Conservation (phyloP, 2,888 invertebrate genomes). For the Chymomyza amoena region DNA sequence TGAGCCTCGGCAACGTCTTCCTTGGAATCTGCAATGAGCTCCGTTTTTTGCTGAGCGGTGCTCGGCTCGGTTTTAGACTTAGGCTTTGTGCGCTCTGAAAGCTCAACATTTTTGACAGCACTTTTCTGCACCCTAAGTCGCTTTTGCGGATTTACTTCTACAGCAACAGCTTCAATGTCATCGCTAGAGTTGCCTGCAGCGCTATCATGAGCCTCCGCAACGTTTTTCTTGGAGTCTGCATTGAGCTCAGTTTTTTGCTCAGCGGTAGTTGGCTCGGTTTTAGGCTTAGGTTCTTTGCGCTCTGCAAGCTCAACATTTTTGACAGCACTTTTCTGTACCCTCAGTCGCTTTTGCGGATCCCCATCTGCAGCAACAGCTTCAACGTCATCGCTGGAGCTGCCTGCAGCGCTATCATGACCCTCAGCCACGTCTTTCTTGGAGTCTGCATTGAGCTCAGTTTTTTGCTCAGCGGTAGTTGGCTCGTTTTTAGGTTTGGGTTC, state of each 20-base stretch:
- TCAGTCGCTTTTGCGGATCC: conserved; percentile 67
- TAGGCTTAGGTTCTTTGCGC: conserved; percentile 15
- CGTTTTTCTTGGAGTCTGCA: too few species aligned
- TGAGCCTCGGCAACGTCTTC: too few species aligned
- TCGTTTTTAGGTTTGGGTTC: conserved; percentile 8
- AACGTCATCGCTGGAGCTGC: conserved; percentile 68
- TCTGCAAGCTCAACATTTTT: too few species aligned
- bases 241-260: neutral
- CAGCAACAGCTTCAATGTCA: conserved; percentile 55
- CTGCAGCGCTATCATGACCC: neutral
- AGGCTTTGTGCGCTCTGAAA: neutral
- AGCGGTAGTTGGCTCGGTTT: neutral
- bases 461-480: neutral
- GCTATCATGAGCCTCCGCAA: too few species aligned
- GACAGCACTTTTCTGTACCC: neutral
- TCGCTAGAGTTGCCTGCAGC: conserved; percentile 64
- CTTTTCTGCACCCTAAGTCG: conserved; percentile 33
- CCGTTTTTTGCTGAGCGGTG: neutral
- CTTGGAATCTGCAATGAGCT: too few species aligned
- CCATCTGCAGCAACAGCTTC: conserved; percentile 47
- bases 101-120: neutral
- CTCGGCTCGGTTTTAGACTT: neutral
- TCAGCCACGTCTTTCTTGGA: too few species aligned
- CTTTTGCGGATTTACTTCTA: conserved; percentile 64
- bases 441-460: neutral